Base-by-base conservation (phyloP, 1,140 invertebrate genomes). In the Rhyzopertha dominica region DNA sequence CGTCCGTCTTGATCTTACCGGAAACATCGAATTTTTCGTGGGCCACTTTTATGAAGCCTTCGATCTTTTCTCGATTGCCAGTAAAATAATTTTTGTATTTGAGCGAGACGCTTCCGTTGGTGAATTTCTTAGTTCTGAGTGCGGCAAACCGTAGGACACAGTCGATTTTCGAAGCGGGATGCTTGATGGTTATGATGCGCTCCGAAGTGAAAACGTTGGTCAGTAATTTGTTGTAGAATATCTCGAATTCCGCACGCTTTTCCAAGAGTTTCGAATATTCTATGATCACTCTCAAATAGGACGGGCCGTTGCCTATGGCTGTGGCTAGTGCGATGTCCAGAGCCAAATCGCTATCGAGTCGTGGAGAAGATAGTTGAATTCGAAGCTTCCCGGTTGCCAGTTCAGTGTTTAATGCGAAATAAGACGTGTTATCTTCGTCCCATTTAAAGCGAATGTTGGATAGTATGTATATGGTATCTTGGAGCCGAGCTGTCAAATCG, bases 181-280 rank as follows among this genome's bases (percentile, higher is more conserved):
- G 49, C 29, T 34, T 47, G 14, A 52, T n/a, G 0, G 43, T 39
- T 10, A 52, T 36, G 13, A 26, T 12, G 7, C 45, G 9, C 20
- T 41, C 29, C 2, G 45, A 43, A 8, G n/a, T 10, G 3, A 36
- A 44, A 13, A 37, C 19, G 29, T 31, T 16, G 20, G n/a, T 47
- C n/a, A n/a, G n/a, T n/a, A n/a, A n/a, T n/a, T n/a, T 47, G 16
- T 51, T 29, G 37, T 48, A 52, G 16, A 9, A 35, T 41, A 52
- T 52, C 17, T 34, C 23, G 37, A 52, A 48, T 3, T 38, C 5
- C 8, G 48, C 29, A 2, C 25, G 20, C 24, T 48, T 52, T 10
- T 43, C 28, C n/a, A 19, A 13, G 17, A 43, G 20, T 13, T 26
- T 26, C 5, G 49, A 52, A 30, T 52, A 52, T 24, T 24, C 32